phyloP scores from a whole-genome alignment of 2,888 invertebrate species.

The Lamproptera curius region DNA sequence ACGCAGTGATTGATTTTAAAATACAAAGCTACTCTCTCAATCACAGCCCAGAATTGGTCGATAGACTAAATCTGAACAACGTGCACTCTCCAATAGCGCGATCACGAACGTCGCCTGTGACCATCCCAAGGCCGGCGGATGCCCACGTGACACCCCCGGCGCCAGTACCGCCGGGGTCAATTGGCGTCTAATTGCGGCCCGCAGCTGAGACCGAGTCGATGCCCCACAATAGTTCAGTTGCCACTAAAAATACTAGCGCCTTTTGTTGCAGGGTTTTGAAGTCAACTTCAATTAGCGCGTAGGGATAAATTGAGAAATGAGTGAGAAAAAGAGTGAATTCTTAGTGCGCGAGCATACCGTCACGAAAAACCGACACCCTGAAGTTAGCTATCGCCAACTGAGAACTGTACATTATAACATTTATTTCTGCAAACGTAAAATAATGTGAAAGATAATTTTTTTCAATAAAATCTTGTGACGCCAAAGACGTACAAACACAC shows the following conservation, averaged over 20 bases:
- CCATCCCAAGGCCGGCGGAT: slow-evolving; percentile 29
- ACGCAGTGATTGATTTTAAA: neutral
- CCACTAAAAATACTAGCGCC: slow-evolving; percentile 36
- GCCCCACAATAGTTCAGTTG: slow-evolving; percentile 42
- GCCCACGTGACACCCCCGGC: slow-evolving; percentile 26
- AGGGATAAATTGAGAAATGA: too few relatives aligned
- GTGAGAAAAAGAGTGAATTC: too few relatives aligned
- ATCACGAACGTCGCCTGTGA: slow-evolving; percentile 24
- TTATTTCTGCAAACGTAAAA: too few relatives aligned
- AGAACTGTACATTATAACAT: too few relatives aligned
- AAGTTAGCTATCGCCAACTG: too few relatives aligned
- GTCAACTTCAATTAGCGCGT: too few relatives aligned
- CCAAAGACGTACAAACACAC: too few relatives aligned
- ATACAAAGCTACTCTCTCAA: neutral
- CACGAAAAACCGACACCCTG: too few relatives aligned
- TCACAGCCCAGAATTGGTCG: neutral
- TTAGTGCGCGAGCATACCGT: too few relatives aligned
- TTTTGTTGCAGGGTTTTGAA: too few relatives aligned
- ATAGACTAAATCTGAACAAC: neutral
- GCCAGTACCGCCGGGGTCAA: slow-evolving; percentile 51
- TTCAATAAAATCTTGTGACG: too few relatives aligned
- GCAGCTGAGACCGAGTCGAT: slow-evolving; percentile 39
- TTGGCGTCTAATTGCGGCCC: slow-evolving; percentile 63
- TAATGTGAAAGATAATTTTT: too few relatives aligned
- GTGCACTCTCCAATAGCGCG: slow-evolving; percentile 3